Percentiles rank a stretch among this genome's conserved stretches.
Evolutionary conservation across 2,888 invertebrate species (phyloP).

Genomic region (Omphaloscelis lunosa): DNA sequence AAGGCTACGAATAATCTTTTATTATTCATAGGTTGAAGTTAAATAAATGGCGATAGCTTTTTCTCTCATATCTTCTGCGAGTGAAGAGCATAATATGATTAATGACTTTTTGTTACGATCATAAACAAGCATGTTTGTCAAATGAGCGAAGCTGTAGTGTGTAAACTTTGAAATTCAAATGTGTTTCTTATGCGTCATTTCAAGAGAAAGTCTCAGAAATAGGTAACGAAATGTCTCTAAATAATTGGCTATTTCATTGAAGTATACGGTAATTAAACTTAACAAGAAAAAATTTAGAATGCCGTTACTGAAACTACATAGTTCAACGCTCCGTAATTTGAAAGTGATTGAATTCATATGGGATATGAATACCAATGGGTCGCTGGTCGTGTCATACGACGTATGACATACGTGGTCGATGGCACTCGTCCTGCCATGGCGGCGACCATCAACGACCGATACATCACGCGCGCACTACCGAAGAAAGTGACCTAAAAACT

Average conservation of each 20-base stretch:
- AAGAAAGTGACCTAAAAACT: constrained; percentile 58
- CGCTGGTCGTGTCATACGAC: too few relatives aligned
- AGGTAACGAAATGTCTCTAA: neutral
- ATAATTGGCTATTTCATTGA: neutral
- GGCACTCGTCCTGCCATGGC: constrained; percentile 18
- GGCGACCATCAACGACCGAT: constrained; percentile 11
- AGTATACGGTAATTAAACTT: neutral
- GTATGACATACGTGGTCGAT: constrained; percentile 13
- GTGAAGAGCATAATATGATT: neutral
- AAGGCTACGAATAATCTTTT: too few relatives aligned
- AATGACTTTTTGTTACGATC: neutral
- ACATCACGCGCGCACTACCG: constrained; percentile 33
- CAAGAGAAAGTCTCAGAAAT: constrained; percentile 16
- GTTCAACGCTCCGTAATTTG: constrained; percentile 14
- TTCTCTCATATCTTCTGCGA: neutral
- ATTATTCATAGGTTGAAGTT: too few relatives aligned
- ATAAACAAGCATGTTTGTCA: neutral
- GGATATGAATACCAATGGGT: constrained; percentile 12
- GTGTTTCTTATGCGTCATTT: constrained; percentile 7
- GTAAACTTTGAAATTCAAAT: constrained; percentile 8
- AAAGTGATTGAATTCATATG: constrained; percentile 40
- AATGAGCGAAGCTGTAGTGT: neutral
- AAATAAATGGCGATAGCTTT: neutral
- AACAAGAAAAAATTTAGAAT: neutral
- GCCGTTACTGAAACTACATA: constrained; percentile 7